Evolutionary conservation across 2,888 invertebrate genomes (phyloP).

Genomic region (Morpho achilles): DNA sequence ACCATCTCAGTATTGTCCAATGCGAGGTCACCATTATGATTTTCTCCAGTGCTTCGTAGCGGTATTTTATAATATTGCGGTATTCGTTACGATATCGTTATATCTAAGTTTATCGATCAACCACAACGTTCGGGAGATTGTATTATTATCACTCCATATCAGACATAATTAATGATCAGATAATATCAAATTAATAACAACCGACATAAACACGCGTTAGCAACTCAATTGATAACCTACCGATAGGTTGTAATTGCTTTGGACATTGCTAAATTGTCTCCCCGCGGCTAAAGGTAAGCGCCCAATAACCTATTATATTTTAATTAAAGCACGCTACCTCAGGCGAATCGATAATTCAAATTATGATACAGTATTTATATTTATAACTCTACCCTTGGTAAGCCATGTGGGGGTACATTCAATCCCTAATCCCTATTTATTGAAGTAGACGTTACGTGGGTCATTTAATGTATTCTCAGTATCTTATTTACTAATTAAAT

Average conservation of each 20-base stretch:
- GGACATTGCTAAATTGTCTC: conserved; percentile 33
- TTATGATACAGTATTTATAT: conserved; percentile 28
- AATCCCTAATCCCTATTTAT: too few relatives aligned
- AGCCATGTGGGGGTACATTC: too few relatives aligned
- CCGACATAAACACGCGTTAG: conserved; percentile 13
- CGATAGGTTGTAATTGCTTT: conserved; percentile 37
- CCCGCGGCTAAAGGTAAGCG: conserved; percentile 33
- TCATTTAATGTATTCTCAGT: too few relatives aligned
- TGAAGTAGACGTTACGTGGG: too few relatives aligned
- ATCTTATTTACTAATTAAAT: too few relatives aligned
- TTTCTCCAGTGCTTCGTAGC: too few relatives aligned
- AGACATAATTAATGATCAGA: conserved; percentile 20
- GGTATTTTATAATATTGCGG: too few relatives aligned
- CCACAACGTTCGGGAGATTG: neutral
- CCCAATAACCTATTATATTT: conserved; percentile 33
- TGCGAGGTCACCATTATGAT: too few relatives aligned
- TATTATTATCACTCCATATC: conserved; percentile 1
- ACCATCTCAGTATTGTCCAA: too few relatives aligned
- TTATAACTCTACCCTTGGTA: conserved; percentile 19
- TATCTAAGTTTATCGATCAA: neutral
- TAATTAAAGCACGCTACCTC: conserved; percentile 34
- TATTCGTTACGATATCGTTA: too few relatives aligned
- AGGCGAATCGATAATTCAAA: conserved; percentile 30
- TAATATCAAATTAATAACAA: conserved; percentile 21
- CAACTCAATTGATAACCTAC: conserved; percentile 13